Conservation (phyloP, 2,797 vertebrate species). For the Lepus townsendii region DNA sequence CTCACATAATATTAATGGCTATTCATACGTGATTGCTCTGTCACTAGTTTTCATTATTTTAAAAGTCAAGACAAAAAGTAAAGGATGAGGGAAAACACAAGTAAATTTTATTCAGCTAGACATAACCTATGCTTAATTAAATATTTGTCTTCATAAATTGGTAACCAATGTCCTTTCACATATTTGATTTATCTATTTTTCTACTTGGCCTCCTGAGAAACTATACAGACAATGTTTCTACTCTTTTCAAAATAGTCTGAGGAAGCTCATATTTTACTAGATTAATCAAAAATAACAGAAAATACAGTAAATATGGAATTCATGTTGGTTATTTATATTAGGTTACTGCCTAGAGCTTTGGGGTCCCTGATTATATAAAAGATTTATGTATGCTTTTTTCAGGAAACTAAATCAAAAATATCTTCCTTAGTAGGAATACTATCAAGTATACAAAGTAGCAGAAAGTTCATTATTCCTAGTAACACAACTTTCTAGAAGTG, state of each 20-base stretch:
- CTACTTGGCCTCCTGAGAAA: neutral
- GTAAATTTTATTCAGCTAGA: neutral
- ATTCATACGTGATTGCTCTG: neutral
- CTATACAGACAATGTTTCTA: neutral
- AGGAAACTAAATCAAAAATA: neutral
- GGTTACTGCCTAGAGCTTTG: neutral
- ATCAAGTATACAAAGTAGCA: neutral
- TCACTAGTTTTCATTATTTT: slow-evolving; percentile 46
- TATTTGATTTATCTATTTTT: slow-evolving; percentile 22
- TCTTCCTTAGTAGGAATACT: neutral
- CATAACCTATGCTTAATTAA: neutral
- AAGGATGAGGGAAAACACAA: neutral
- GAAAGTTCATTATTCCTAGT: neutral
- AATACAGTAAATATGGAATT: slow-evolving; percentile 10
- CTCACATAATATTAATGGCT: slow-evolving; percentile 7
- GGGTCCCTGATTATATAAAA: neutral
- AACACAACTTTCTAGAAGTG: neutral
- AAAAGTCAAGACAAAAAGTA: slow-evolving; percentile 43
- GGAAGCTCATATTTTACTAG: neutral
- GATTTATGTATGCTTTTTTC: neutral
- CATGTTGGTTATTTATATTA: slow-evolving; percentile 5
- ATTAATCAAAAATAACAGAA: neutral
- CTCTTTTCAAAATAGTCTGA: neutral
- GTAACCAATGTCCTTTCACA: neutral
- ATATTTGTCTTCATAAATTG: slow-evolving; percentile 5